Evolutionary conservation across 2,113 vertebrate species (phyloP).

Genomic region (Micromys minutus): DNA sequence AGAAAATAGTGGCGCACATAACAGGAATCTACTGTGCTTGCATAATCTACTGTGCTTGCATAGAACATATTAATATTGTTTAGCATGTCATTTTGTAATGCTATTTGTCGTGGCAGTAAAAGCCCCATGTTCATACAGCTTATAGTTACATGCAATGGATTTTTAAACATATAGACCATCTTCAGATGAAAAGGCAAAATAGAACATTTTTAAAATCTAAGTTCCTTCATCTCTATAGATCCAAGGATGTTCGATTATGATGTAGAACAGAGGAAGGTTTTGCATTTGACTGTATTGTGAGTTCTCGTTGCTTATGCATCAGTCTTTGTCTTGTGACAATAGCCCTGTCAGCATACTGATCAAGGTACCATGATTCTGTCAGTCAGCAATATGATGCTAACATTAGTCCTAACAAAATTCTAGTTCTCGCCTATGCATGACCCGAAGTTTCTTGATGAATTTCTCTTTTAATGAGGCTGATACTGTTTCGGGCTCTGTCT

Average conservation of each 20-base stretch:
- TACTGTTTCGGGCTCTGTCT: no score
- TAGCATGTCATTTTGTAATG: neutral
- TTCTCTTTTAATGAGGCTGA: neutral
- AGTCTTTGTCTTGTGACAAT: neutral
- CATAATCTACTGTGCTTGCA: neutral
- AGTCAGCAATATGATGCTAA: neutral
- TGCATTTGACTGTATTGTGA: neutral
- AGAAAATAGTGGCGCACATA: neutral
- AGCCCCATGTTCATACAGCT: neutral
- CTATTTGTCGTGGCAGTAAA: neutral
- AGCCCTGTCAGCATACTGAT: neutral
- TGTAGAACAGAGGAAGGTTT: neutral
- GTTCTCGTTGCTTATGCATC: neutral
- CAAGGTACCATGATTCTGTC: neutral
- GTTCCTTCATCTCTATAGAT: neutral
- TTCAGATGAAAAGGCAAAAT: neutral
- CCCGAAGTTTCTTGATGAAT: neutral
- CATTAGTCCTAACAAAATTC: neutral
- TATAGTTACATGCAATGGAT: neutral
- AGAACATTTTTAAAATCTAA: neutral
- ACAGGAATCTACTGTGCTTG: neutral
- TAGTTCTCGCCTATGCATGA: neutral
- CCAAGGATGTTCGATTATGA: neutral
- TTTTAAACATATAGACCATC: neutral
- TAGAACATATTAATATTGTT: neutral